A percentile compares a stretch with the other conserved stretches of the same genome.
Evolutionary conservation across 2,797 vertebrate species (phyloP).

Genomic region (Mallotus villosus): DNA sequence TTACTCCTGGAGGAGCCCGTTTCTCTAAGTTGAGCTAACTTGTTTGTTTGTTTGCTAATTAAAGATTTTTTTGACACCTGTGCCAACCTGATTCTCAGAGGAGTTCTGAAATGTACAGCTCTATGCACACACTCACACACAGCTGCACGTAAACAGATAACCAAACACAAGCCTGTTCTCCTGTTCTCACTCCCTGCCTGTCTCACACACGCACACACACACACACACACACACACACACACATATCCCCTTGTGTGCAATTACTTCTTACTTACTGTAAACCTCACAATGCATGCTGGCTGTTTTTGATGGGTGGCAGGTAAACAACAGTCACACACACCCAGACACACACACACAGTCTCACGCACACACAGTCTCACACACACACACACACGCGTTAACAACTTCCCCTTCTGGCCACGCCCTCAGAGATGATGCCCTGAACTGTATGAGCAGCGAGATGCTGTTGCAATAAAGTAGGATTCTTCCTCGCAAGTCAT

Average conservation of each 20-base stretch:
- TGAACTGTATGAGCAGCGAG: no score
- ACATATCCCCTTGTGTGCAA: conserved; percentile 73
- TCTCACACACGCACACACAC: conserved; percentile 27
- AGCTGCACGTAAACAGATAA: conserved; percentile 51
- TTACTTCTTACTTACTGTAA: conserved; percentile 74
- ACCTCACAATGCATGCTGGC: conserved; percentile 57
- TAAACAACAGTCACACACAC: conserved; percentile 58
- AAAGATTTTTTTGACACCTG: conserved; percentile 75
- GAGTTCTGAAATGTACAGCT: conserved; percentile 56
- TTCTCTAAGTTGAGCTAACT: conserved; percentile 26
- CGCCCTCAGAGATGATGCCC: no score
- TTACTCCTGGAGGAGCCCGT: conserved; percentile 27
- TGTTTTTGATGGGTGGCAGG: conserved; percentile 60
- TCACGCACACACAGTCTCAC: background rate
- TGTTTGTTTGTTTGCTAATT: conserved; percentile 75
- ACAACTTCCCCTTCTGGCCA: no score
- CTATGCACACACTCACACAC: conserved; percentile 59
- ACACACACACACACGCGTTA: conserved; percentile 13
- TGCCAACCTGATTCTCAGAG: conserved; percentile 55
- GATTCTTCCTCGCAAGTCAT: no score
- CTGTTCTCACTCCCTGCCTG: conserved; percentile 27
- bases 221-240: conserved; percentile 25
- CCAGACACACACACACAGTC: conserved; percentile 7
- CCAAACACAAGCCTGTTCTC: conserved; percentile 18
- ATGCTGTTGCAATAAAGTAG: no score